Percentiles rank a stretch among this genome's conserved stretches.
These are phyloP conservation scores for Ciconia maguari DNA, from an alignment of 2,113 vertebrate genomes.

Conservation along the genomic window DNA sequence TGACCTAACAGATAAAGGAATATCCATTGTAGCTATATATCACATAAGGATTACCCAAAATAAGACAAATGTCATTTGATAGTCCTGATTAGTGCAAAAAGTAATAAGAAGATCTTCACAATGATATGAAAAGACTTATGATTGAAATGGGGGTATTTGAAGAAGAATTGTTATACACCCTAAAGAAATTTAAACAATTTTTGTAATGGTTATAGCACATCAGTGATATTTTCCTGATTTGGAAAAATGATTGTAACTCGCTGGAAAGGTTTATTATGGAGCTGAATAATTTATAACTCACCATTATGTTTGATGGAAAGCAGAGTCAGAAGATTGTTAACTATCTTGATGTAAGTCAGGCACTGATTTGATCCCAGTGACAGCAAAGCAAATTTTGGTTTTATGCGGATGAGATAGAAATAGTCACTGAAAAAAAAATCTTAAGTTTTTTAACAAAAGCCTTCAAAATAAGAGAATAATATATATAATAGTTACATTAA, in stretches of 20 bases:
- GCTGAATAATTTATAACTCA: constrained; percentile 62
- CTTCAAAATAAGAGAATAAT: background rate
- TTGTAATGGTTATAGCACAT: constrained; percentile 47
- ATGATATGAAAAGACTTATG: background rate
- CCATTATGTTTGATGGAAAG: constrained; percentile 55
- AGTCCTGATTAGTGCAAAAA: background rate
- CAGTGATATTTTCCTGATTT: constrained; percentile 65
- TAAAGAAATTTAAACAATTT: constrained; percentile 69
- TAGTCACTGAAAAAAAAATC: background rate
- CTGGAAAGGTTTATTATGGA: constrained; percentile 61
- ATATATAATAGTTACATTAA: background rate
- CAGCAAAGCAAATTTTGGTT: background rate
- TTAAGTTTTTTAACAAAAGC: background rate
- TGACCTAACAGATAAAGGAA: background rate
- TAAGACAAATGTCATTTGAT: background rate
- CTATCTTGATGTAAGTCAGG: constrained; percentile 28
- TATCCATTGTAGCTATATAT: background rate
- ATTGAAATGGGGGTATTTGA: background rate
- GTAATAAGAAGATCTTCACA: background rate
- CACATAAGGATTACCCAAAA: background rate
- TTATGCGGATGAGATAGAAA: background rate
- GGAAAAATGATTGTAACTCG: constrained; percentile 50
- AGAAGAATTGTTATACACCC: constrained; percentile 46
- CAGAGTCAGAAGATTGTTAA: constrained; percentile 50
- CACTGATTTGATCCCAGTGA: constrained; percentile 10